Conservation (phyloP, 2,797 vertebrate species). For the Pempheris klunzingeri region DNA sequence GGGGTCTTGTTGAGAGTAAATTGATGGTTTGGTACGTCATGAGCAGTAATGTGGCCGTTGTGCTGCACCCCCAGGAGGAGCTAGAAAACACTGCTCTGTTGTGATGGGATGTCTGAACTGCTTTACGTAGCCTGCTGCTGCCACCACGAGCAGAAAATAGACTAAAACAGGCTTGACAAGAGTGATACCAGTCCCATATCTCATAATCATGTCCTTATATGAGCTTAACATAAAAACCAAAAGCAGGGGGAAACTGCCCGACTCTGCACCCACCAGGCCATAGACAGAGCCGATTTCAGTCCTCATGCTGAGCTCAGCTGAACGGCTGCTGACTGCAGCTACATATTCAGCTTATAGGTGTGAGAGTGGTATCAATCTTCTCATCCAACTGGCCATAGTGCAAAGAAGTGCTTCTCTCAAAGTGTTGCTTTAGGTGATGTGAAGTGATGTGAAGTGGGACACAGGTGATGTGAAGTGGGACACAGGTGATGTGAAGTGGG, state of each 20-base stretch:
- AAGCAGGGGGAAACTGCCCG: no score
- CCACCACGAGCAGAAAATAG: not conserved
- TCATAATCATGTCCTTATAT: not conserved
- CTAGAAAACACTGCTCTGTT: not conserved
- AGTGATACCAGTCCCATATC: not conserved
- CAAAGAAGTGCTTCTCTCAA: not conserved
- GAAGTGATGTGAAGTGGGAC: no score
- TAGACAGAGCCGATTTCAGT: not conserved
- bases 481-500: no score
- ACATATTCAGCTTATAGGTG: not conserved
- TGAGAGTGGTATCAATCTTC: not conserved
- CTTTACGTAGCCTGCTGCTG: not conserved
- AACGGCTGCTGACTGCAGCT: not conserved
- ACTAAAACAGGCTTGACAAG: not conserved
- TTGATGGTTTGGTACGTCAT: not conserved
- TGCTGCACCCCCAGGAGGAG: not conserved
- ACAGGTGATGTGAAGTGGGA: no score
- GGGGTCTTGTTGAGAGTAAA: not conserved
- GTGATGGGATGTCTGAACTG: not conserved
- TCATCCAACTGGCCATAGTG: not conserved
- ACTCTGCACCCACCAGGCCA: no score
- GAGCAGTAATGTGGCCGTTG: no score
- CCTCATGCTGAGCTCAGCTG: slow-evolving; percentile 15
- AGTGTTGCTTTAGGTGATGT: no score
- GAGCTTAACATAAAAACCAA: slow-evolving; percentile 5